Percentiles rank a stretch among this genome's conserved stretches.
phyloP scores from a whole-genome alignment of 2,888 invertebrate species.

The Acleris laterana region DNA sequence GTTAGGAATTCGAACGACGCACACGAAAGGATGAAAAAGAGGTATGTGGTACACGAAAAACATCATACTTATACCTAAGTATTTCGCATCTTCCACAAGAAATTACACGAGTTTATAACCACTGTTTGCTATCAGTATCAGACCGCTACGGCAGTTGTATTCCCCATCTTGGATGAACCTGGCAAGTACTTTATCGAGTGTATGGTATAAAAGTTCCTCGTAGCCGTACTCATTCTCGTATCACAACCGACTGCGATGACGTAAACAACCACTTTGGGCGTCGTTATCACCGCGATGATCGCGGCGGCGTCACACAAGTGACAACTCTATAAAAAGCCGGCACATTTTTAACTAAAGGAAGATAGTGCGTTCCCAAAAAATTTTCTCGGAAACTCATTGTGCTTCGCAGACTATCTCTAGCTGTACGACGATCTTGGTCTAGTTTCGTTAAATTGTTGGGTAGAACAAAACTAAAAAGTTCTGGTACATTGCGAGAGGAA shows the following conservation, averaged over 20 bases:
- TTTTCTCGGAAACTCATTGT: slow-evolving; percentile 27
- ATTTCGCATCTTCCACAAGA: slow-evolving; percentile 22
- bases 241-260: slow-evolving; percentile 30
- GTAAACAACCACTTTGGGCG: slow-evolving; percentile 27
- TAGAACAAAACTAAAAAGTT: slow-evolving; percentile 9
- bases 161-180: slow-evolving; percentile 23
- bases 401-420: slow-evolving; percentile 9
- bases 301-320: slow-evolving; percentile 18
- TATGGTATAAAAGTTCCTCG: slow-evolving; percentile 9
- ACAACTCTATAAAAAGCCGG: slow-evolving; percentile 28
- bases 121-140: slow-evolving; percentile 29
- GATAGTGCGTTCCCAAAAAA: slow-evolving; percentile 23
- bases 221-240: slow-evolving; percentile 32
- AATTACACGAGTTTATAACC: slow-evolving; percentile 30
- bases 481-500: slow-evolving; percentile 14
- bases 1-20: too few relatives aligned
- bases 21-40: too few relatives aligned
- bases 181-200: slow-evolving; percentile 25
- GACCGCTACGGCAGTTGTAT: slow-evolving; percentile 32
- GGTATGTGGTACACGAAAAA: too few relatives aligned
- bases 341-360: slow-evolving; percentile 16
- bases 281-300: slow-evolving; percentile 30
- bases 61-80: not conserved
- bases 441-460: slow-evolving; percentile 14
- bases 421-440: slow-evolving; percentile 12